Conservation (phyloP, 2,888 invertebrate species). For the Galerucella pusilla region DNA sequence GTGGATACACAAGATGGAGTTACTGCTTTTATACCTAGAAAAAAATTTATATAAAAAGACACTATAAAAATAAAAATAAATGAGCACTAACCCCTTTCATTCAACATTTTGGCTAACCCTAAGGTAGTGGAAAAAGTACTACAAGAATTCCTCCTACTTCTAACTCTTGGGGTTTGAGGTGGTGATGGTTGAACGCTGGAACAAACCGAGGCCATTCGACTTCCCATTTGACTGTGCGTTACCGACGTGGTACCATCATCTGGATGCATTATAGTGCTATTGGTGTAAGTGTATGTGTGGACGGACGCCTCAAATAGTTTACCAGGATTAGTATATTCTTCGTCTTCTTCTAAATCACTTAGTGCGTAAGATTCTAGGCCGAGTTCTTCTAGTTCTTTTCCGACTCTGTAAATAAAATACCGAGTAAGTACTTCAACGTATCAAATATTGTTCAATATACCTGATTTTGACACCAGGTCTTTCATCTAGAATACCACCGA, state of each 20-base stretch:
- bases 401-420: conserved; percentile 68
- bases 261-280: conserved; percentile 90
- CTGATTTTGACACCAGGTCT: conserved; percentile 88
- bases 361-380: conserved; percentile 78
- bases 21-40: conserved; percentile 73
- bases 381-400: conserved; percentile 78
- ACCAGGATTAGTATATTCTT: conserved; percentile 75
- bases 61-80: not conserved
- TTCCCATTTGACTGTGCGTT: conserved; percentile 71
- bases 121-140: conserved; percentile 81
- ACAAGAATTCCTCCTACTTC: conserved; percentile 83
- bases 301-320: conserved; percentile 81
- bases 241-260: conserved; percentile 80
- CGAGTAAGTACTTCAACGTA: conserved; percentile 17
- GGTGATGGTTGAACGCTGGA: conserved; percentile 68
- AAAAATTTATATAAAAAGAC: no score
- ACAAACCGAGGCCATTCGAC: conserved; percentile 75
- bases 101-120: conserved; percentile 79
- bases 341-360: conserved; percentile 80
- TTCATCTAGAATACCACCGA: conserved; percentile 90
- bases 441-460: conserved; percentile 34
- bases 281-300: conserved; percentile 87
- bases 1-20: conserved; percentile 76
- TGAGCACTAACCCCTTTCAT: conserved; percentile 71
- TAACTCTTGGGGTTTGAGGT: conserved; percentile 65